A percentile compares a stretch with the other conserved stretches of the same genome.
These are phyloP conservation scores for Agrotis clavis DNA, from an alignment of 2,888 invertebrate genomes.

Conservation along the genomic window DNA sequence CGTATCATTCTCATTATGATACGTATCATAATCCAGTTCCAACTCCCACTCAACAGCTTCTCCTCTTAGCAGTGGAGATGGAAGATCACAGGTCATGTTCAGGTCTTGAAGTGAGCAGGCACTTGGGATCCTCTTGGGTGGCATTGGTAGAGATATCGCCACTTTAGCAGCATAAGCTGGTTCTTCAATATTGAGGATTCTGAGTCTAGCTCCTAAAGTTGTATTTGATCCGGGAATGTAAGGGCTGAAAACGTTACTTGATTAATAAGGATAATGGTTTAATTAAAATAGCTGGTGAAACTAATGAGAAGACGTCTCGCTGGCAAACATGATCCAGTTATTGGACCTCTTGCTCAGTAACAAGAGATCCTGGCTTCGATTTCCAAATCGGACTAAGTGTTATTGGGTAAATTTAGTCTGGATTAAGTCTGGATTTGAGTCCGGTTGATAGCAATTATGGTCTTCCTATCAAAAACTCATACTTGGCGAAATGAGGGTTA, in stretches of 20 bases:
- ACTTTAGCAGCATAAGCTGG: slow-evolving; percentile 85
- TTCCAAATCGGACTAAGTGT: no score
- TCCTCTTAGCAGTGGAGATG: slow-evolving; percentile 78
- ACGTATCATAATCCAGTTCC: slow-evolving; percentile 79
- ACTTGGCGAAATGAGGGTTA: no score
- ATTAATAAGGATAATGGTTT: no score
- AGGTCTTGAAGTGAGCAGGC: slow-evolving; percentile 77
- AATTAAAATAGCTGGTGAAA: no score
- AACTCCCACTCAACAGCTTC: slow-evolving; percentile 78
- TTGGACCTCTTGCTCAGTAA: no score
- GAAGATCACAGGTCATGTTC: slow-evolving; percentile 79
- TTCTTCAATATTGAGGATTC: slow-evolving; percentile 80
- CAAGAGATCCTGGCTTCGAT: no score
- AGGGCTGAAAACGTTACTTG: slow-evolving; percentile 66
- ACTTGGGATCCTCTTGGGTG: slow-evolving; percentile 80
- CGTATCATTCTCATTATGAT: slow-evolving; percentile 64
- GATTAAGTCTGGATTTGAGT: no score
- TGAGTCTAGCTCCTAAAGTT: slow-evolving; percentile 79
- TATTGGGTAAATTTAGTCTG: no score
- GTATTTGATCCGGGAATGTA: slow-evolving; percentile 80
- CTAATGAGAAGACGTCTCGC: no score
- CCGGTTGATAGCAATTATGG: no score
- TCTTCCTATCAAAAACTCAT: no score
- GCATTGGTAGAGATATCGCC: slow-evolving; percentile 75
- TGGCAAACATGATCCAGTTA: no score